Percentiles rank a stretch among this genome's conserved stretches.
These are phyloP conservation scores for Lucilia cuprina DNA, from an alignment of 1,140 invertebrate species.

Conservation along the genomic window DNA sequence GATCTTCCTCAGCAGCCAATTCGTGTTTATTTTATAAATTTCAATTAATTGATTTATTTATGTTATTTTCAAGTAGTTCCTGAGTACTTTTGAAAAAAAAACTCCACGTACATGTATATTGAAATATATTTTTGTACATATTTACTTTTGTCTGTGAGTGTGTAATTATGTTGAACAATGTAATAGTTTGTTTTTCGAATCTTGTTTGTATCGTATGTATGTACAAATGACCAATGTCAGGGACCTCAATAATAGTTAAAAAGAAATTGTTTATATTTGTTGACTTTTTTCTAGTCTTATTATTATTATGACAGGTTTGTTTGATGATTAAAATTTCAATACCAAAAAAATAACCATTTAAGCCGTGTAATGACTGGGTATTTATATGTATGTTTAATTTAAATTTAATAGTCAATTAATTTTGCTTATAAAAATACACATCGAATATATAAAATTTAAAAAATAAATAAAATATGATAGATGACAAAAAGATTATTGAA, in stretches of 20 bases:
- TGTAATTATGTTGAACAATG: not conserved
- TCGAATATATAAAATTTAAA: too few species aligned
- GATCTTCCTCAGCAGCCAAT: too few species aligned
- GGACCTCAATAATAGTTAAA: conserved; percentile 2
- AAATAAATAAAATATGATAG: not conserved
- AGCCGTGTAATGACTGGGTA: not conserved
- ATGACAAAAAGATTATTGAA: not conserved
- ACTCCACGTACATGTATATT: too few species aligned
- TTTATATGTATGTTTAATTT: not conserved
- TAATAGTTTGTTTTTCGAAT: not conserved
- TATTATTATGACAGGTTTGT: not conserved
- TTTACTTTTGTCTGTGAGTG: not conserved
- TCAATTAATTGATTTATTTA: not conserved
- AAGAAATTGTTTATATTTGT: not conserved
- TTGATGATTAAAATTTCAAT: not conserved
- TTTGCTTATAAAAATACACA: not conserved
- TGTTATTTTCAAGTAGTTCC: not conserved
- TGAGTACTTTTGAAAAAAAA: not conserved
- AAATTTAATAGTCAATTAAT: not conserved
- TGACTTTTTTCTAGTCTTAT: not conserved
- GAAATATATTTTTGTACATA: too few species aligned
- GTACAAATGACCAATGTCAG: not conserved
- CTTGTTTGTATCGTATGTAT: not conserved
- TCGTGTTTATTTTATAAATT: not conserved
- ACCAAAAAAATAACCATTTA: not conserved